Evolutionary conservation across 1,140 invertebrate genomes (phyloP), one percentile per base, ranked within the genome.

Genomic region (Solenopsis invicta): DNA sequence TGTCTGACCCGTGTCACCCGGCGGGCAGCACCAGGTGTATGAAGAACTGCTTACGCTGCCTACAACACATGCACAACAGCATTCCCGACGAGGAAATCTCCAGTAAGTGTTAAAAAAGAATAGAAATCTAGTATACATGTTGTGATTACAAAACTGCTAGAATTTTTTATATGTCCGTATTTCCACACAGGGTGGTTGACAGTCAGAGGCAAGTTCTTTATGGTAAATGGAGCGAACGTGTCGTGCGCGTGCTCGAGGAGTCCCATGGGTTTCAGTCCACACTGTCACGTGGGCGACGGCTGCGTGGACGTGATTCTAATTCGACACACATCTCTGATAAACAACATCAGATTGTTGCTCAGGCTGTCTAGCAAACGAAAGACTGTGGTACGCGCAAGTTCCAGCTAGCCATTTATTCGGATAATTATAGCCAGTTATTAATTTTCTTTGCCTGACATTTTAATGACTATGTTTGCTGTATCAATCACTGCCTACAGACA

Each of bases 271-370:
- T 97, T 98, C 88, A 97, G 97, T 75, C 97, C 98, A 0, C 97
- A 96, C 84, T 97, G 97, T 95, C 98, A 98, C 94, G 95, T 98
- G 9, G 98, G 98, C 1, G 97, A 98, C 94, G 98, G 98, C 21
- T 97, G 97, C 92, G 95, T 97, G 64, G 97, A 98, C 94, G 94
- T 98, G 75, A 97, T 98, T 87, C 89, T 98, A 37, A 97, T 98
- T 29, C 96, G 96, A 61, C 97, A 98, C 89, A 98, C 97, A 21
- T 97, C 97, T 5, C 89, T 98, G 62, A 89, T 97, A 16, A 97
- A 98, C 91, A 98, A 97, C 94, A 93, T 98, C 24, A 95, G 96
- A 88, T 97, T 98, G 93, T 93, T 98, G 12, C 91, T 97, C 0
- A 96, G 96, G 71, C 94, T 97, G 6, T 96, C 96, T 29, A 96